These are phyloP conservation scores for Eptesicus fuscus DNA, from an alignment of 2,113 vertebrate species.

Conservation along the genomic window DNA sequence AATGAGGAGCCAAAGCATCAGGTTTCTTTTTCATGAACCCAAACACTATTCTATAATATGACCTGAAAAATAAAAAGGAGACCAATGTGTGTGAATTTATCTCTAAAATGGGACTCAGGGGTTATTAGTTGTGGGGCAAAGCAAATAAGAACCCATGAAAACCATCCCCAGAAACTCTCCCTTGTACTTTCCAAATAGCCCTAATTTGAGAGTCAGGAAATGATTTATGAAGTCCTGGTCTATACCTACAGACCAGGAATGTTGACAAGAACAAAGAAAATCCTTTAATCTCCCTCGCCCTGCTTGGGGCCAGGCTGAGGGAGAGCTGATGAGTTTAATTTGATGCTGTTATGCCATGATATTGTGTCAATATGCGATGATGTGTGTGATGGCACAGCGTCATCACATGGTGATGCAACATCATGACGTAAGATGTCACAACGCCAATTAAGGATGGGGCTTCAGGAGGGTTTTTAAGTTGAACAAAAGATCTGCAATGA, in stretches of 20 bases:
- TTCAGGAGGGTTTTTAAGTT: slow-evolving; percentile 11
- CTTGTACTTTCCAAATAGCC: not conserved
- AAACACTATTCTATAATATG: not conserved
- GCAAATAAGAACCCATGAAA: not conserved
- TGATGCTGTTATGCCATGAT: slow-evolving; percentile 76
- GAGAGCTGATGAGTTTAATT: slow-evolving; percentile 55
- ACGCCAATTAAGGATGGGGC: slow-evolving; percentile 45
- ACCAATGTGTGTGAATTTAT: slow-evolving; percentile 20
- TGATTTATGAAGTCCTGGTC: not conserved
- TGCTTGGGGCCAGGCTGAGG: slow-evolving; percentile 35
- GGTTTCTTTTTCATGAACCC: not conserved
- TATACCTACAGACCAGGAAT: not conserved
- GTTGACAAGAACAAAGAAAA: slow-evolving; percentile 28
- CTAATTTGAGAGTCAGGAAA: slow-evolving; percentile 1
- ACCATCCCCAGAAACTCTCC: not conserved
- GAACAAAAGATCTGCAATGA: not conserved
- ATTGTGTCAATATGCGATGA: slow-evolving; percentile 79
- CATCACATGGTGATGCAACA: slow-evolving; percentile 77
- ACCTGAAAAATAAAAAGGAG: not conserved
- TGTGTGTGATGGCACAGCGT: slow-evolving; percentile 76
- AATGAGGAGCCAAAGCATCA: not conserved
- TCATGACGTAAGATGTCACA: slow-evolving; percentile 75
- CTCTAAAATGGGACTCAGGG: slow-evolving; percentile 1
- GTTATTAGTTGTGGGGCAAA: not conserved
- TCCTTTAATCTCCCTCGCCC: not conserved